phyloP scores from a whole-genome alignment of 2,797 vertebrate species.

The Melopsittacus undulatus region DNA sequence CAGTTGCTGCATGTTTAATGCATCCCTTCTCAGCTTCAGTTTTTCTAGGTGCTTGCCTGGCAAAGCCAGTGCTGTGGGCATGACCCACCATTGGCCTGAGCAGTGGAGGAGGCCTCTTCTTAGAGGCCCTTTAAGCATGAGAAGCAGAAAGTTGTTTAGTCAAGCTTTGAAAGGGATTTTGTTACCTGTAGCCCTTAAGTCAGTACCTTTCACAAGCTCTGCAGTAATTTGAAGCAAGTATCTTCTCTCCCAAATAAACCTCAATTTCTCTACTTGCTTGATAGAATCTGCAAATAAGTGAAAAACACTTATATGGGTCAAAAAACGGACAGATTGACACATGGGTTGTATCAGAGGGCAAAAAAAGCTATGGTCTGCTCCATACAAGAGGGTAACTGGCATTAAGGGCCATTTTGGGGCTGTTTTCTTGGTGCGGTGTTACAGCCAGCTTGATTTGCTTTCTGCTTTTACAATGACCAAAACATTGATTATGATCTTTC shows the following conservation, averaged over 20 bases:
- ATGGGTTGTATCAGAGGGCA: neutral
- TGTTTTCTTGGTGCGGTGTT: neutral
- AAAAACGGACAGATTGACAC: neutral
- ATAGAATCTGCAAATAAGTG: neutral
- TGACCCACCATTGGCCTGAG: neutral
- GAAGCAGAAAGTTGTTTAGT: constrained; percentile 7
- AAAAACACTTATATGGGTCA: constrained; percentile 10
- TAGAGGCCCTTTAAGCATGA: neutral
- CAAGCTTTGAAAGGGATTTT: constrained; percentile 44
- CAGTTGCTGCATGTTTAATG: neutral
- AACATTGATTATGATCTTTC: neutral
- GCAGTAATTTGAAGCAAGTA: constrained; percentile 44
- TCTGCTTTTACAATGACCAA: neutral
- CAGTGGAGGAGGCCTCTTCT: rapidly evolving
- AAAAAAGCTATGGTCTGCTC: neutral
- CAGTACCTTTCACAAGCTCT: constrained; percentile 40
- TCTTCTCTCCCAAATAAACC: constrained; percentile 37
- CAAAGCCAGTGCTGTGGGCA: neutral
- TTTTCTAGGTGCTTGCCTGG: neutral
- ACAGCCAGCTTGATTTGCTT: neutral
- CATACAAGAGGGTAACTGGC: neutral
- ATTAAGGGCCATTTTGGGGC: neutral
- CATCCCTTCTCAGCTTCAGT: neutral
- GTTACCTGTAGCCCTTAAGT: constrained; percentile 33
- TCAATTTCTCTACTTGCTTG: neutral